Evolutionary conservation across 2,888 invertebrate species (phyloP), one percentile per base, ranked within the genome.

Genomic region (Horisme vitalbata): DNA sequence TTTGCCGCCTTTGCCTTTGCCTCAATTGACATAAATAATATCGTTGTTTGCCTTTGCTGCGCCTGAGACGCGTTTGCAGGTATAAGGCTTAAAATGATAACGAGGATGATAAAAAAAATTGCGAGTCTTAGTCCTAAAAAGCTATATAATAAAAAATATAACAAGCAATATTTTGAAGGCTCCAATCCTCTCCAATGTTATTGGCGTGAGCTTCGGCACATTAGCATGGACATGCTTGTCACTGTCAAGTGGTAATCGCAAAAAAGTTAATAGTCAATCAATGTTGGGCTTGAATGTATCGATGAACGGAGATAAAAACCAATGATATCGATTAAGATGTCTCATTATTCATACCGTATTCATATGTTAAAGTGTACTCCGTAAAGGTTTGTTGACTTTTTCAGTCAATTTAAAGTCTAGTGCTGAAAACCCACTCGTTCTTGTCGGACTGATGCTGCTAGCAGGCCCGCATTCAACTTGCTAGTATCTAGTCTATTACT

Each of bases 201-300:
- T 46, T 48, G 55, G 67, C 23, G 64, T 66, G 68, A 57, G 55
- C 60, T 80, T 77, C 68, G n/a, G 72, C 77, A 69, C 79, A 65
- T 74, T 73, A 57, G 64, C 59, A 61, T 68, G 57, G 38, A 44
- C 61, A 65, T 73, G 35, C 81, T 73, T 78, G 81, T 83, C 77
- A 80, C 65, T 85, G 85, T 83, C 83, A 79, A 63, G 34, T 41
- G 35, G 52, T 45, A 41, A 54, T 61, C 61, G 68, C 66, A 75
- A 73, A 67, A 67, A 72, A 60, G 63, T 57, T 65, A 70, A 70
- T 48, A 44, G 43, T 36, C 44, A 50, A 52, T 55, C 44, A 41
- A 50, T 56, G 34, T 21, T 36, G 31, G 23, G 50, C 38, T 28
- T 45, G 27, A 39, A 32, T 37, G 37, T 38, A 33, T 28, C 33